Percentiles rank a stretch among this genome's conserved stretches.
Conservation (phyloP, 2,888 invertebrate species). For the Philereme vetulata region DNA sequence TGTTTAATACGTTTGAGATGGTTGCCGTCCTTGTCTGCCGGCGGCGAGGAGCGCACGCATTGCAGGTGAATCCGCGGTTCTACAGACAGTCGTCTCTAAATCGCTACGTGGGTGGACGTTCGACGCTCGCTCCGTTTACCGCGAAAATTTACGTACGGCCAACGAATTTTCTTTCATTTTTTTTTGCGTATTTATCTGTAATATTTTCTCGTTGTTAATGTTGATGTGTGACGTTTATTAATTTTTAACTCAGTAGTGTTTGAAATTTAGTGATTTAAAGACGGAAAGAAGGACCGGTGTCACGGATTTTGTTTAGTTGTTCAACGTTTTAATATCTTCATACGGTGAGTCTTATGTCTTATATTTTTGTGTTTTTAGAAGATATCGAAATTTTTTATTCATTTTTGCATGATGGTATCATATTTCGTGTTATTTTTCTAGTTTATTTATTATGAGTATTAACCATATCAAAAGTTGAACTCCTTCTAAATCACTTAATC, state of each 20-base stretch:
- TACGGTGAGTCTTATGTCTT: conserved; percentile 34
- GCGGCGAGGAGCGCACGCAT: conserved; percentile 78
- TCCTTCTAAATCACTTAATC: background rate
- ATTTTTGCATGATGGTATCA: too few relatives aligned
- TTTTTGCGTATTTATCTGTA: conserved; percentile 28
- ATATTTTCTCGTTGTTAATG: conserved; percentile 47
- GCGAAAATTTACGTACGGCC: conserved; percentile 73
- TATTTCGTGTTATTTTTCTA: too few relatives aligned
- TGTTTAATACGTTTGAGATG: conserved; percentile 30
- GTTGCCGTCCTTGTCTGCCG: conserved; percentile 51
- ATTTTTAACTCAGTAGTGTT: conserved; percentile 56
- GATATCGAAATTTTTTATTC: too few relatives aligned
- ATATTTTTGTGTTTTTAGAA: background rate
- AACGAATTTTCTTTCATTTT: conserved; percentile 36
- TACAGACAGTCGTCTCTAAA: conserved; percentile 63
- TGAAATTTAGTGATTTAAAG: conserved; percentile 53
- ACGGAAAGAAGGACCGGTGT: conserved; percentile 36
- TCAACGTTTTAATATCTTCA: conserved; percentile 21
- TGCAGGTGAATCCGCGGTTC: conserved; percentile 68
- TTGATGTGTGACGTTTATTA: conserved; percentile 61
- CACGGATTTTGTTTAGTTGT: conserved; percentile 48
- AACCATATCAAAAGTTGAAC: background rate
- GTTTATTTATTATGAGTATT: too few relatives aligned
- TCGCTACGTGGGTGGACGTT: conserved; percentile 64
- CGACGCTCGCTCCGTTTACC: conserved; percentile 60